Conservation (phyloP, 2,113 vertebrate genomes). For the Lophius piscatorius region DNA sequence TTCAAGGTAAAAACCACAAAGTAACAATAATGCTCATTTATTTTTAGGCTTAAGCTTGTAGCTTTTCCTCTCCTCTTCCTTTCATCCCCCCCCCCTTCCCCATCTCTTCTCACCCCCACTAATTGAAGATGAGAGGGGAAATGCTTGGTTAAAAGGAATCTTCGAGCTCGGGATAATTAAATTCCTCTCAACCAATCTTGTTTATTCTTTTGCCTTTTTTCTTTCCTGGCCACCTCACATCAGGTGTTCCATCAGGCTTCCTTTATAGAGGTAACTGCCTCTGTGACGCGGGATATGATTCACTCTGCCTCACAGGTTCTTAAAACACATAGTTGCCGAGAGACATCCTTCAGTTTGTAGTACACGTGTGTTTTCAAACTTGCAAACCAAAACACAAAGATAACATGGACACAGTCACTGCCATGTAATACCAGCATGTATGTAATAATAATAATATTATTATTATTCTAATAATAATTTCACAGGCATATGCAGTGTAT, state of each 20-base stretch:
- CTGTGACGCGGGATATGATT: conserved; percentile 24
- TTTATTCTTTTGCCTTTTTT: conserved; percentile 9
- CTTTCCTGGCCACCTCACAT: conserved; percentile 18
- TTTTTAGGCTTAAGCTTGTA: not conserved
- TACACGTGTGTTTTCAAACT: conserved; percentile 1
- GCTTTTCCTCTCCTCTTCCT: not conserved
- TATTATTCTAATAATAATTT: too few relatives aligned
- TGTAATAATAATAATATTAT: too few relatives aligned
- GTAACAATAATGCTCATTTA: too few relatives aligned
- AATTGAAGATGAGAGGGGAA: conserved; percentile 73
- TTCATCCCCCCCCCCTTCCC: conserved; percentile 1
- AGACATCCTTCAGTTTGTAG: conserved; percentile 12
- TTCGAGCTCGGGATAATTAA: conserved; percentile 65
- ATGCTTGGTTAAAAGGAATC: conserved; percentile 63
- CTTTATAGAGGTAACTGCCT: conserved; percentile 15
- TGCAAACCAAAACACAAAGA: not conserved
- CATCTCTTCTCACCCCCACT: conserved; percentile 29
- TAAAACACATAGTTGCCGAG: conserved; percentile 33
- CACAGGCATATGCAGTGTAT: not conserved
- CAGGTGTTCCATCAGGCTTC: conserved; percentile 60
- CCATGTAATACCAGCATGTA: not conserved
- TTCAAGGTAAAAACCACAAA: too few relatives aligned
- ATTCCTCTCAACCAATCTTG: conserved; percentile 54
- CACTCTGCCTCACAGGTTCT: conserved; percentile 6
- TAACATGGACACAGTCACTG: too few relatives aligned